Percentiles rank a stretch among this genome's conserved stretches.
Evolutionary conservation across 2,113 vertebrate species (phyloP).

Genomic region (Semnornis frantzii): DNA sequence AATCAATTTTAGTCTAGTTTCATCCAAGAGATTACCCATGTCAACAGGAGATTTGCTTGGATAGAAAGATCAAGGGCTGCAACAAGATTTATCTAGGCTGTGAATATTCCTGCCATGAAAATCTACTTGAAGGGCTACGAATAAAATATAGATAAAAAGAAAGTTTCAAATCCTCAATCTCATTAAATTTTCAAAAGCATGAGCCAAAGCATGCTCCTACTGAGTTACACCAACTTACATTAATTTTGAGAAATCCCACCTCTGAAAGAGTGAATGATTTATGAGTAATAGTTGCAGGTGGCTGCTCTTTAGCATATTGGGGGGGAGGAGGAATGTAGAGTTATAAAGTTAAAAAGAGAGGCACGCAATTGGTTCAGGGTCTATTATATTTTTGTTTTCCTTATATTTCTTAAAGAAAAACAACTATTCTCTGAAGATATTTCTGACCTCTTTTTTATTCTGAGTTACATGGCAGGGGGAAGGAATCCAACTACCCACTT

Average conservation of each 20-base stretch:
- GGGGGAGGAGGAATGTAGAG: neutral
- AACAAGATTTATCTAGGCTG: neutral
- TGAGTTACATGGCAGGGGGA: neutral
- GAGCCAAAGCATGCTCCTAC: neutral
- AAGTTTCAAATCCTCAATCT: neutral
- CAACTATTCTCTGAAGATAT: neutral
- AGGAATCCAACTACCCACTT: neutral
- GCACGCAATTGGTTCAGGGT: neutral
- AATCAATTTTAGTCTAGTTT: conserved; percentile 49
- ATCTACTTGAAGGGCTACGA: neutral
- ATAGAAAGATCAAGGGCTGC: neutral
- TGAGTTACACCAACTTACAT: neutral
- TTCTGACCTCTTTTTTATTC: neutral
- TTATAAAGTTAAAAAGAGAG: neutral
- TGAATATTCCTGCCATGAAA: conserved; percentile 17
- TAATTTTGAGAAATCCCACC: neutral
- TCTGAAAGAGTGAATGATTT: neutral
- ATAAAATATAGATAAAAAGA: neutral
- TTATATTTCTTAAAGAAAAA: neutral
- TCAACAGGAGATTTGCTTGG: neutral
- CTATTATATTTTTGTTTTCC: neutral
- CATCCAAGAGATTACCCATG: neutral
- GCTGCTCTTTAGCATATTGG: neutral
- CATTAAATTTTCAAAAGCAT: neutral
- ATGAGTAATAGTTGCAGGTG: neutral